Evolutionary conservation across 2,888 invertebrate genomes (phyloP), one percentile per base, ranked within the genome.

Genomic region (Diploptera punctata): DNA sequence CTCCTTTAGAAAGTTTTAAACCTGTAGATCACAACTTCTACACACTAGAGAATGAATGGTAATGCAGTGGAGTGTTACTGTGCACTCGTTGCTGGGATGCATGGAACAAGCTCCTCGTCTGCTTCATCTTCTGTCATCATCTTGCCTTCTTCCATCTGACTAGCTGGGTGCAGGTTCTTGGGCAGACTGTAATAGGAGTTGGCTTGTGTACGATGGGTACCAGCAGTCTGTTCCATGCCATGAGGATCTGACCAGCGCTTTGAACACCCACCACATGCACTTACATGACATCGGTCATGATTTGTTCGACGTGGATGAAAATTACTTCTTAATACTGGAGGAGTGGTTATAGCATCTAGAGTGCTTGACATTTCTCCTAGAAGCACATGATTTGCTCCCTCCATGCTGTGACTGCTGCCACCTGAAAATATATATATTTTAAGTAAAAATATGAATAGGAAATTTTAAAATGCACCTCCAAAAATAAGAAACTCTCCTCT

Each of bases 231-330:
- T 38, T 54, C 54, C 38, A 21, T n/a, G 52, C 43, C 38, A 49
- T 57, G 65, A 18, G 74, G 74, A 31, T 72, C 72, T 24, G 74
- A 74, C 74, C 74, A 74, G 26, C 74, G 61, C 44, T 72, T 70
- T 16, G 52, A 38, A 33, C 62, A 68, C n/a, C 33, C 21, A 16
- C 43, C 9, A 38, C 38, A 47, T 16, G 19, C 24, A 10, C 21
- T 29, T 9, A 29, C n/a, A 21, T 60, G 52, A 49, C 68, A 72
- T 44, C 74, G 44, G 60, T 74, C 72, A 44, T 74, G 74, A 31
- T 74, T 72, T 2, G 74, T 74, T 18, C 70, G 62, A 24, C 57
- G 68, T 13, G 71, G 68, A n/a, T 62, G 67, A 52, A 38, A 52
- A 38, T 10, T 68, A 43, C 13, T 60, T 29, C 49, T 43, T 16